phyloP scores from a whole-genome alignment of 2,888 invertebrate species.

The Eurytoma californica region DNA sequence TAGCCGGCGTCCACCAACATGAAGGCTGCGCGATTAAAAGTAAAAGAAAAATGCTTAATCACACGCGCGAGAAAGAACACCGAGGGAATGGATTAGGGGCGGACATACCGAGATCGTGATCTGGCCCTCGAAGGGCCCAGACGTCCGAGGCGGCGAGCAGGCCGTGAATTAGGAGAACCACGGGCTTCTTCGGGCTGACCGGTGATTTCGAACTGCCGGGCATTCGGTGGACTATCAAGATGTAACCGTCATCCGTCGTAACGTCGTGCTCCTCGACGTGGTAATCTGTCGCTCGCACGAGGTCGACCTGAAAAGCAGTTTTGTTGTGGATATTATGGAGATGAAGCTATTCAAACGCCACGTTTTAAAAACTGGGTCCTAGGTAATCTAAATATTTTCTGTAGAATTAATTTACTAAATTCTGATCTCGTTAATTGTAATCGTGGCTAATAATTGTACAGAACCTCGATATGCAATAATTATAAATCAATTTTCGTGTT shows the following conservation, averaged over 20 bases:
- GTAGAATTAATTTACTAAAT: not conserved
- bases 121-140: conserved; percentile 62
- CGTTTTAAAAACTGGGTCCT: too few species aligned
- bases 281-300: conserved; percentile 60
- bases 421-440: not conserved
- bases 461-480: too few species aligned
- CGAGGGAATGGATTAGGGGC: not conserved
- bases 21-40: conserved; percentile 57
- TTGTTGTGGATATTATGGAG: too few species aligned
- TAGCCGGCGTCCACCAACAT: conserved; percentile 61
- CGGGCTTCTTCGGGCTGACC: conserved; percentile 57
- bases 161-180: conserved; percentile 61
- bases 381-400: not conserved
- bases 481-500: too few species aligned
- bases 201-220: conserved; percentile 59
- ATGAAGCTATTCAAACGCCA: too few species aligned
- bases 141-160: conserved; percentile 62
- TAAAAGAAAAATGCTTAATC: not conserved
- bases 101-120: conserved; percentile 61
- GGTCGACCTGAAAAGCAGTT: conserved; percentile 57
- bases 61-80: not conserved
- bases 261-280: conserved; percentile 62
- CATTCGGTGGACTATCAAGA: conserved; percentile 63
- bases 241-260: conserved; percentile 63
- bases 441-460: too few species aligned